Base-by-base conservation (phyloP, 2,797 vertebrate genomes). In the Schizopygopsis malacanthus region DNA sequence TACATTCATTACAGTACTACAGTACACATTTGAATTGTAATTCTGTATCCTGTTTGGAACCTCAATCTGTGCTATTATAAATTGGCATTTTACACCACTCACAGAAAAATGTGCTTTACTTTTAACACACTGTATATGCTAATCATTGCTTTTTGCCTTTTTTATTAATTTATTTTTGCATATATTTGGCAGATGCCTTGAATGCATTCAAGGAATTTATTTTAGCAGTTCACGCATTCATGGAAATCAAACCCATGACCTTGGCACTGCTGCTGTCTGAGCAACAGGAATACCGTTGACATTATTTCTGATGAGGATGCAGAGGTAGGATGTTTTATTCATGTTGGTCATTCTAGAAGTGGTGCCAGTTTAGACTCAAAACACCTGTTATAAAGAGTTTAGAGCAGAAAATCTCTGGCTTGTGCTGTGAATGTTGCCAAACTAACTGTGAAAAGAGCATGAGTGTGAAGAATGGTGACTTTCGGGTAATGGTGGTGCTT, bases 271-370 rank as follows among this genome's bases (percentile, higher is more conserved):
- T 78, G 54, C 37, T 59, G 37, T 59, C 25, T 41, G 52, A 56
- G 52, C 18, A 39, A 41, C 52, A 56, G 75, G 20, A 78, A 78
- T 10, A 9, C 10, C 1, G 20, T 41, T 56, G 15, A 41, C 43
- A 78, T 4, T 59, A 25, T 78, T 25, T 78, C 54, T 59, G 54
- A 78, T 59, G 33, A 78, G 54, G 54, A 61, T 61, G 37, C 13
- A 2, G 22, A 61, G 39, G 54, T 59, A 61, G 12, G 39, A 61
- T 61, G 22, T 79, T 79, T 61, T 61, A 61, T 79, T 79, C 39
- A 61, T 61, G 22, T 2, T n/a, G 54, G 54, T 79, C 76, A 43
- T 15, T 79, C 22, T 70, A 61, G 37, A n/a, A 61, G 37, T 61
- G 22, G 61, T 79, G 37, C 22, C 37, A n/a, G 22, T 79, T 79